Evolutionary conservation across 2,888 invertebrate genomes (phyloP).

Genomic region (Pristionchus maxplancki): DNA sequence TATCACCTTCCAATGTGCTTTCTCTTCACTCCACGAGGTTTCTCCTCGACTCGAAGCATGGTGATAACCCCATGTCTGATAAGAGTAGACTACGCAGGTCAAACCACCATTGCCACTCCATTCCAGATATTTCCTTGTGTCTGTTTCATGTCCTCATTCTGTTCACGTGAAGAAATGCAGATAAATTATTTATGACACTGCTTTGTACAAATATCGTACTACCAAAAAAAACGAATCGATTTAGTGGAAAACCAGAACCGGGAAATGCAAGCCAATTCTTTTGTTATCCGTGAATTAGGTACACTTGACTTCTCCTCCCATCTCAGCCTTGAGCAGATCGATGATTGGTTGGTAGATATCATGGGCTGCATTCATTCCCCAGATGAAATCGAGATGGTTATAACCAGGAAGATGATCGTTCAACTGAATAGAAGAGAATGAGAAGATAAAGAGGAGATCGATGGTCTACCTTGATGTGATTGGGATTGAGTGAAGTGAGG

Average conservation of each 20-base stretch:
- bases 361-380: conserved; percentile 64
- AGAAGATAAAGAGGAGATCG: not conserved
- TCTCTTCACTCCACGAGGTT: not conserved
- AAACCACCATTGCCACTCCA: not conserved
- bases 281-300: not conserved
- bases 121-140: not conserved
- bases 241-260: conserved; percentile 22
- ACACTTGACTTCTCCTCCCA: conserved; percentile 34
- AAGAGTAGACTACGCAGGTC: conserved; percentile 2
- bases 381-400: conserved; percentile 69
- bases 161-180: not conserved
- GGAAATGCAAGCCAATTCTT: too few relatives aligned
- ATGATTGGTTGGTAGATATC: conserved; percentile 62
- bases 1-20: not conserved
- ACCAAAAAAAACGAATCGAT: not conserved
- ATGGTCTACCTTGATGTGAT: conserved; percentile 54
- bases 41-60: not conserved
- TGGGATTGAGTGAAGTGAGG: conserved; percentile 58
- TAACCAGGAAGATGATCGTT: conserved; percentile 61
- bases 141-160: not conserved
- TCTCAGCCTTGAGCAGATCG: conserved; percentile 53
- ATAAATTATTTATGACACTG: conserved; percentile 25
- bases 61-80: conserved; percentile 16
- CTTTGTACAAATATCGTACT: conserved; percentile 36
- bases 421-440: conserved; percentile 35